Base-by-base conservation (phyloP, 2,797 vertebrate genomes). In the Spinus pinus region DNA sequence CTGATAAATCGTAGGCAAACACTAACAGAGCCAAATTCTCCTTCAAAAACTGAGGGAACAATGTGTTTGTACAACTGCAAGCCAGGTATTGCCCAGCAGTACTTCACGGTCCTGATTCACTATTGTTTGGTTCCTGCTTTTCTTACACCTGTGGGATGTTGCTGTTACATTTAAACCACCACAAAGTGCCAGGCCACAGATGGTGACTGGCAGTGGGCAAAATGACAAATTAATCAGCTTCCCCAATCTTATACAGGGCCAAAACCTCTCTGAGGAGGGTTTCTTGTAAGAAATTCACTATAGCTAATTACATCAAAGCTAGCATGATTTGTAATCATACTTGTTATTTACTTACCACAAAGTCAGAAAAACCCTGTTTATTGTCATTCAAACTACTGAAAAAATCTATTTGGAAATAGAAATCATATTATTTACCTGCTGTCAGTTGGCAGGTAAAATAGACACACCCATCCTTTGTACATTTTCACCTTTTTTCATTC, bases 1-100 rank as follows among this genome's bases (percentile, higher is more conserved):
- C 67, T 78, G 86, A 91, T 77, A 86, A 78, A 90, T 50, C 75
- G 69, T 79, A 66, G 47, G 62, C 49, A 94, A 86, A 82, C n/a
- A 60, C 47, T 30, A 50, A 44, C 22, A 41, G 69, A 83, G 85
- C 61, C 82, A 91, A 93, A 89, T 75, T 79, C 44, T 83, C 50
- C 41, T 64, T 94, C 72, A 79, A 53, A 56, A 61, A 28, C 12
- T 30, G 73, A 85, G 86, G 92, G 92, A 95, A 96, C 94, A 93
- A 90, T 64, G 51, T 72, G 67, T 94, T 81, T 73, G 90, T 90
- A 44, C 71, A 60, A 60, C 31, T 42, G 74, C n/a, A 89, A 77
- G 77, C 11, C 46, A 78, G 65, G 9, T n/a, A 44, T 78, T 92
- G 54, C 84, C 81, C 86, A 85, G 49, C 22, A 83, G 92, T 72